These are phyloP conservation scores for Cygnus buccinator DNA, from an alignment of 2,113 vertebrate genomes.

Conservation along the genomic window DNA sequence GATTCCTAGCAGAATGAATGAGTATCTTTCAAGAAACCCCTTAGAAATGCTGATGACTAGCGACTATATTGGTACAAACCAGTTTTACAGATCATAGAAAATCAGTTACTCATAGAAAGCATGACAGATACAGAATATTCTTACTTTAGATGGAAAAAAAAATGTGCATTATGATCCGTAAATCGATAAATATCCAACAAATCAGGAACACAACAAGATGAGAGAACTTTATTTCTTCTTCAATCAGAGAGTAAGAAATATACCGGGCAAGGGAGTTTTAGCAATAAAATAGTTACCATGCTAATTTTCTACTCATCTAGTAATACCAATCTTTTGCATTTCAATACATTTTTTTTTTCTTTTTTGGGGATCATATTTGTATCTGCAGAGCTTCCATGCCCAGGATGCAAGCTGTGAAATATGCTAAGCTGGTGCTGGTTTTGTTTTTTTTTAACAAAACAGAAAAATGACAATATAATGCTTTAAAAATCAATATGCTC, in stretches of 20 bases:
- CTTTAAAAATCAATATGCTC: constrained; percentile 7
- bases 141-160: constrained; percentile 71
- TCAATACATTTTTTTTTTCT: neutral
- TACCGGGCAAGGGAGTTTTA: neutral
- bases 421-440: constrained; percentile 7
- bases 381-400: constrained; percentile 12
- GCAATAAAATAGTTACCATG: constrained; percentile 24
- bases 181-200: constrained; percentile 76
- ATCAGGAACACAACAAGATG: constrained; percentile 75
- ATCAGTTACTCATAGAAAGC: constrained; percentile 73
- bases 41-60: constrained; percentile 50
- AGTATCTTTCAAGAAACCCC: constrained; percentile 61
- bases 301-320: constrained; percentile 56
- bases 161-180: constrained; percentile 51
- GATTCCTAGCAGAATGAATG: constrained; percentile 58
- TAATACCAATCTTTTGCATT: constrained; percentile 19
- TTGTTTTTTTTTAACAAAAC: constrained; percentile 53
- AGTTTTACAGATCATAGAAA: constrained; percentile 69
- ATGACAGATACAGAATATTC: constrained; percentile 70
- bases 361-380: constrained; percentile 1
- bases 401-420: constrained; percentile 22
- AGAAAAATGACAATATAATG: constrained; percentile 28
- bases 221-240: constrained; percentile 74
- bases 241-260: constrained; percentile 55
- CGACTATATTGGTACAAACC: constrained; percentile 56